phyloP scores from a whole-genome alignment of 1,140 invertebrate species.

The Drosophila subpulchrella region DNA sequence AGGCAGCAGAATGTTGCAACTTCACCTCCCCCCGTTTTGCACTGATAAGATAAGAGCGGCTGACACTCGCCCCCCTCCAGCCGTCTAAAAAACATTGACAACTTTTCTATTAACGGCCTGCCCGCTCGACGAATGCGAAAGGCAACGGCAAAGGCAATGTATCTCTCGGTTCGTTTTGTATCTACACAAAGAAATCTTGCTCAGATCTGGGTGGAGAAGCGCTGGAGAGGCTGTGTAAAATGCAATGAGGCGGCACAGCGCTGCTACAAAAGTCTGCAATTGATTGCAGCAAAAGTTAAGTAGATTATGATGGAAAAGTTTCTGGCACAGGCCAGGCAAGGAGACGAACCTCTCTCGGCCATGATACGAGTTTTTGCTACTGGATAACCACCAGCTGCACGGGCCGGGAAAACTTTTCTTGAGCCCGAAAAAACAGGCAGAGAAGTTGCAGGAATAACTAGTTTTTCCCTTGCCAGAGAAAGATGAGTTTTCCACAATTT shows the following conservation, averaged over 20 bases:
- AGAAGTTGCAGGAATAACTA: slow-evolving; percentile 49
- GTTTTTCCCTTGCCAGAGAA: slow-evolving; percentile 44
- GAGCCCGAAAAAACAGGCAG: slow-evolving; percentile 17
- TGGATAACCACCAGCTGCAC: slow-evolving; percentile 44
- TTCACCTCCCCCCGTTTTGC: slow-evolving; percentile 3
- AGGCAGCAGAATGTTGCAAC: slow-evolving; percentile 35
- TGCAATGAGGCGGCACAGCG: slow-evolving; percentile 70
- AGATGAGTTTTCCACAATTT: slow-evolving; percentile 55
- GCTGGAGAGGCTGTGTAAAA: slow-evolving; percentile 64
- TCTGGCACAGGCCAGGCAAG: slow-evolving; percentile 14
- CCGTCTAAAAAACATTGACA: slow-evolving; percentile 66
- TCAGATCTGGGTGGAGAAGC: slow-evolving; percentile 34
- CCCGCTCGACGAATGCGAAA: slow-evolving; percentile 41
- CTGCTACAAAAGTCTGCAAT: slow-evolving; percentile 67
- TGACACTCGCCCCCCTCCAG: slow-evolving; percentile 11
- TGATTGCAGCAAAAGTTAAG: slow-evolving; percentile 82
- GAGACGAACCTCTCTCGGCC: slow-evolving; percentile 28
- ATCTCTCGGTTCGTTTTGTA: slow-evolving; percentile 53
- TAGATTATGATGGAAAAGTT: slow-evolving; percentile 82
- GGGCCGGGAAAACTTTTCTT: slow-evolving; percentile 57
- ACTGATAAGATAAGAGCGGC: slow-evolving; percentile 41
- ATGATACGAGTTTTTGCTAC: slow-evolving; percentile 63
- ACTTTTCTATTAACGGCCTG: slow-evolving; percentile 74
- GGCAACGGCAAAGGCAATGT: slow-evolving; percentile 21
- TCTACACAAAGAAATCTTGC: slow-evolving; percentile 71